Percentiles rank a stretch among this genome's conserved stretches.
phyloP scores from a whole-genome alignment of 92 coral and sea anemone species.

The Galaxea fascicularis region DNA sequence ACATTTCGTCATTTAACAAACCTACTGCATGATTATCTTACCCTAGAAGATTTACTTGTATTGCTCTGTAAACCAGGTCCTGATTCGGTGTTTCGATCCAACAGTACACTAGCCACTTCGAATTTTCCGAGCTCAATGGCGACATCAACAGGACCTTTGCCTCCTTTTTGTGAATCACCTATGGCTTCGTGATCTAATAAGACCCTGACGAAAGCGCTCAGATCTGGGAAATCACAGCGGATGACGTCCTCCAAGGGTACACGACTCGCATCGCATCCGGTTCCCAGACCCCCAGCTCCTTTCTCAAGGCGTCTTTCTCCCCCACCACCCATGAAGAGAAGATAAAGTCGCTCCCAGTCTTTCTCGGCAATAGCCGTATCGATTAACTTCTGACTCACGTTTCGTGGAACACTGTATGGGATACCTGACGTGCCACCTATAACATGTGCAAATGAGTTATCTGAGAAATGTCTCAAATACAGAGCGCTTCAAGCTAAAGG shows the following conservation, averaged over 20 bases:
- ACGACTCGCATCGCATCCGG: constrained; percentile 70
- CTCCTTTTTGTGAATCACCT: constrained; percentile 13
- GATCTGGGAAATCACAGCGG: constrained; percentile 33
- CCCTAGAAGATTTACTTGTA: not conserved
- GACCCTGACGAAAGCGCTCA: constrained; percentile 32
- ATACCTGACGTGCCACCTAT: constrained; percentile 76
- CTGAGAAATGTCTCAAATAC: not conserved
- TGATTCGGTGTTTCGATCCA: not conserved
- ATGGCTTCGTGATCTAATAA: constrained; percentile 70
- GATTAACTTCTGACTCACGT: constrained; percentile 49
- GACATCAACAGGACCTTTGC: constrained; percentile 39
- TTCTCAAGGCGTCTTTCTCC: constrained; percentile 60
- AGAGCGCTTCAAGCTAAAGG: too few species aligned
- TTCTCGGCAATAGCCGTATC: constrained; percentile 48
- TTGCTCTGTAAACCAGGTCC: not conserved
- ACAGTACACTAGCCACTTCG: constrained; percentile 28
- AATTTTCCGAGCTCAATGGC: constrained; percentile 54
- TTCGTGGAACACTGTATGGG: constrained; percentile 59
- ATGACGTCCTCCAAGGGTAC: constrained; percentile 75
- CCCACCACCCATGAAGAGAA: constrained; percentile 88
- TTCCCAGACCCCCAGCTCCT: constrained; percentile 88
- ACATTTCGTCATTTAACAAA: not conserved
- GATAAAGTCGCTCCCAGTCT: constrained; percentile 79
- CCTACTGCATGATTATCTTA: not conserved
- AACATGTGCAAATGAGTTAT: not conserved